Evolutionary conservation across 2,888 invertebrate species (phyloP).

Genomic region (Lymantria dispar): DNA sequence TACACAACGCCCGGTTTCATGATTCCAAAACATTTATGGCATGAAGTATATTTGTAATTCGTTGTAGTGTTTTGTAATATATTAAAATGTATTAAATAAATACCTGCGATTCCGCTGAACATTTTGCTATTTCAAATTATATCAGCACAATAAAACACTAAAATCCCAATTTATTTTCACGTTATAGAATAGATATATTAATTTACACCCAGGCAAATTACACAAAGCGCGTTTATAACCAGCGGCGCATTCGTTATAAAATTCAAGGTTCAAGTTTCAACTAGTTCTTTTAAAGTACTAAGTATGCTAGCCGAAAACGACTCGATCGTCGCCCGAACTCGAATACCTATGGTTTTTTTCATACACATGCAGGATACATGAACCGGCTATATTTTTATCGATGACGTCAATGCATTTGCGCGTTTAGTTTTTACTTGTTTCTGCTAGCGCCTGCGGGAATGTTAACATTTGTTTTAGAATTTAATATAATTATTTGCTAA

Average conservation of each 20-base stretch:
- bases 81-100: slow-evolving; percentile 15
- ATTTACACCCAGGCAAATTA: slow-evolving; percentile 34
- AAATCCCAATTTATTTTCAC: slow-evolving; percentile 21
- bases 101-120: slow-evolving; percentile 79
- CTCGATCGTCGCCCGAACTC: slow-evolving; percentile 34
- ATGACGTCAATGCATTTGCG: slow-evolving; percentile 56
- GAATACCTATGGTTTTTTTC: slow-evolving; percentile 9
- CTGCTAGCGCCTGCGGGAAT: too few species aligned
- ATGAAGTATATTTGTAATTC: too few species aligned
- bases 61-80: neutral
- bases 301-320: slow-evolving; percentile 32
- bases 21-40: neutral
- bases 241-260: slow-evolving; percentile 50
- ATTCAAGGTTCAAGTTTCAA: slow-evolving; percentile 39
- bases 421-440: slow-evolving; percentile 14
- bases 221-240: slow-evolving; percentile 42
- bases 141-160: slow-evolving; percentile 32
- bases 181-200: slow-evolving; percentile 13
- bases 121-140: slow-evolving; percentile 48
- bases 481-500: too few species aligned
- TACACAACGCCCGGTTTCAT: neutral
- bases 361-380: slow-evolving; percentile 44
- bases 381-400: slow-evolving; percentile 63
- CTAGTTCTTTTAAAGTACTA: neutral
- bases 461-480: too few species aligned